phyloP scores from a whole-genome alignment of 1,140 invertebrate species.

The Halyomorpha halys region DNA sequence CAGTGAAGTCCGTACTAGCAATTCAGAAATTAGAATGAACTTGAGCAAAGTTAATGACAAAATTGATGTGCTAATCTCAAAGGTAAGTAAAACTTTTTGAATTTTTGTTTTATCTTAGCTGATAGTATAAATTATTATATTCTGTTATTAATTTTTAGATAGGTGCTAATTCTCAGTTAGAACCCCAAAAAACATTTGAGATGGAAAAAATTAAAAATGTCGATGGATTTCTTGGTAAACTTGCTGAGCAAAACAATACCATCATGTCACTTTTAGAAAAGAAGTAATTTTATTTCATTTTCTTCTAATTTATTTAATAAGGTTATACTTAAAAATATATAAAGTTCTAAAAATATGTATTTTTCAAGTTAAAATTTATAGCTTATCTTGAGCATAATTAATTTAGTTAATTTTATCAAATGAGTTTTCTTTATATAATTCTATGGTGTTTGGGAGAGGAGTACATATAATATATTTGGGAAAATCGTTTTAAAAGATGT shows the following conservation, averaged over 20 bases:
- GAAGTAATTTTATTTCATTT: not conserved
- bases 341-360: no score
- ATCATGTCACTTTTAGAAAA: not conserved
- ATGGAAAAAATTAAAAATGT: not conserved
- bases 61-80: slow-evolving; percentile 39
- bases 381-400: no score
- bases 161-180: not conserved
- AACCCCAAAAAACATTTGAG: not conserved
- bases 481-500: no score
- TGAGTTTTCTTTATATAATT: not conserved
- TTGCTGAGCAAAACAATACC: slow-evolving; percentile 3
- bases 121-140: not conserved
- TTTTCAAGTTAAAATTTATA: no score
- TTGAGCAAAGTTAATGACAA: slow-evolving; percentile 39
- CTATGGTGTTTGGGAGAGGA: not conserved
- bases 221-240: not conserved
- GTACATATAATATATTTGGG: no score
- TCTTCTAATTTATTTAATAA: not conserved
- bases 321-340: not conserved
- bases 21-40: slow-evolving; percentile 40
- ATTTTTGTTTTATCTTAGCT: not conserved
- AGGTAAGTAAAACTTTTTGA: slow-evolving; percentile 32
- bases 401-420: no score
- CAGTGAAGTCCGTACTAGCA: slow-evolving; percentile 38
- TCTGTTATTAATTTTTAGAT: not conserved